A percentile compares a stretch with the other conserved stretches of the same genome.
Evolutionary conservation across 2,113 vertebrate genomes (phyloP).

Genomic region (Noctilio leporinus): DNA sequence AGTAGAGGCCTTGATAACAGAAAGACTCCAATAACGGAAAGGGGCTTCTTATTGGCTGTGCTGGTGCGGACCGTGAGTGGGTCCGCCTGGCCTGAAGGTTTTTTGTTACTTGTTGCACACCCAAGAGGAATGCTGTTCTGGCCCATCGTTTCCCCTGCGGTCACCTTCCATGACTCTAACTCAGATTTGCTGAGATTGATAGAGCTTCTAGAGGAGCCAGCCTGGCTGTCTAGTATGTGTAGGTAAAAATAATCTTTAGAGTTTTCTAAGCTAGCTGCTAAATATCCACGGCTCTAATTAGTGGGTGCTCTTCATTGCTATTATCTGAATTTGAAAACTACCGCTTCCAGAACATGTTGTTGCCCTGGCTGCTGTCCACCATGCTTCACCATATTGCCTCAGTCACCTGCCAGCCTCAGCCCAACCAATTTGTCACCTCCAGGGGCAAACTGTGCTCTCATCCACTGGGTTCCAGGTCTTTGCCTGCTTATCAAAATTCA

Average conservation of each 20-base stretch:
- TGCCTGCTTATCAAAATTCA: not conserved
- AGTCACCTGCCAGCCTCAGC: not conserved
- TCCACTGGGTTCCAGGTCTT: not conserved
- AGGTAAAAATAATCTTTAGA: conserved; percentile 64
- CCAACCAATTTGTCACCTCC: not conserved
- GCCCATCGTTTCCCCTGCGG: not conserved
- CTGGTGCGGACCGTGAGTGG: not conserved
- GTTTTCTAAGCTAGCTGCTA: conserved; percentile 44
- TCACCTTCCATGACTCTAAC: conserved; percentile 28
- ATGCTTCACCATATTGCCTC: not conserved
- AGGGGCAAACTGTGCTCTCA: not conserved
- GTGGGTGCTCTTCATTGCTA: conserved; percentile 45
- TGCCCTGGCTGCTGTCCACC: not conserved
- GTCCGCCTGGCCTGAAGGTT: not conserved
- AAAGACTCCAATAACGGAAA: not conserved
- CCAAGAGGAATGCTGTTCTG: not conserved
- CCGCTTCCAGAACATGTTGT: not conserved
- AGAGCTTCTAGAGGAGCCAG: conserved; percentile 46
- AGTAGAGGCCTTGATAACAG: not conserved
- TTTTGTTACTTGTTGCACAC: not conserved
- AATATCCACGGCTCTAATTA: conserved; percentile 37
- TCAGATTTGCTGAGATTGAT: conserved; percentile 59
- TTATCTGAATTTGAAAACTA: conserved; percentile 37
- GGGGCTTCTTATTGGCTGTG: not conserved
- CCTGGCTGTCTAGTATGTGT: conserved; percentile 37